Evolutionary conservation across 2,888 invertebrate genomes (phyloP).

Genomic region (Drosophila infuscata): DNA sequence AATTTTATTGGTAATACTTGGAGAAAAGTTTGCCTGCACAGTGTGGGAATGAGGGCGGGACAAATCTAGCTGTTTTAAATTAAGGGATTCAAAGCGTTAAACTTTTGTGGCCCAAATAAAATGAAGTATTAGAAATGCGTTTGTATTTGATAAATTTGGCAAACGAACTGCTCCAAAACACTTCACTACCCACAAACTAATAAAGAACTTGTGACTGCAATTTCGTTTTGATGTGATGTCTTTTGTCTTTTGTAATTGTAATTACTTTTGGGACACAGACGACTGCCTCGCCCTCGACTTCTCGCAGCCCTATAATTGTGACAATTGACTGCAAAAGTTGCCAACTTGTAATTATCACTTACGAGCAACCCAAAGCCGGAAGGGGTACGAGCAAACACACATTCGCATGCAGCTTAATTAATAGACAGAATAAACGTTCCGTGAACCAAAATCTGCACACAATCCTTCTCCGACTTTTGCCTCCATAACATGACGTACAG

Average conservation of each 20-base stretch:
- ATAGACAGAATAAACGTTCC: conserved; percentile 74
- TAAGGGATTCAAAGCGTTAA: conserved; percentile 72
- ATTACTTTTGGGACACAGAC: conserved; percentile 57
- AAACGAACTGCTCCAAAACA: conserved; percentile 22
- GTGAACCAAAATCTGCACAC: conserved; percentile 54
- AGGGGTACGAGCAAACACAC: neutral
- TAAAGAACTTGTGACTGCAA: conserved; percentile 55
- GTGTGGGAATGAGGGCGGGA: conserved; percentile 2
- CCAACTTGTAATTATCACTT: conserved; percentile 80
- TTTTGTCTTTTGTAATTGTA: conserved; percentile 69
- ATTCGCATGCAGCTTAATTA: conserved; percentile 71
- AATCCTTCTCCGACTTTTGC: conserved; percentile 40
- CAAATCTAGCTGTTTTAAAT: conserved; percentile 59
- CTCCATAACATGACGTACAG: conserved; percentile 61
- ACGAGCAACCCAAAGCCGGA: conserved; percentile 49
- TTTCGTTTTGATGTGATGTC: conserved; percentile 57
- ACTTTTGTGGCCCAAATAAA: conserved; percentile 63
- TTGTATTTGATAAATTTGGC: conserved; percentile 63
- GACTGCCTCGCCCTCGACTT: conserved; percentile 19
- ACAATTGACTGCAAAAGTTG: conserved; percentile 75
- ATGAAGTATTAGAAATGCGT: conserved; percentile 56
- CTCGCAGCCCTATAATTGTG: conserved; percentile 62
- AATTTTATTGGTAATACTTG: conserved; percentile 81
- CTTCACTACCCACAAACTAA: conserved; percentile 50
- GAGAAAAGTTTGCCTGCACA: conserved; percentile 72